These are phyloP conservation scores for Erythrocercus mccallii DNA, from an alignment of 2,113 vertebrate genomes.

Conservation along the genomic window DNA sequence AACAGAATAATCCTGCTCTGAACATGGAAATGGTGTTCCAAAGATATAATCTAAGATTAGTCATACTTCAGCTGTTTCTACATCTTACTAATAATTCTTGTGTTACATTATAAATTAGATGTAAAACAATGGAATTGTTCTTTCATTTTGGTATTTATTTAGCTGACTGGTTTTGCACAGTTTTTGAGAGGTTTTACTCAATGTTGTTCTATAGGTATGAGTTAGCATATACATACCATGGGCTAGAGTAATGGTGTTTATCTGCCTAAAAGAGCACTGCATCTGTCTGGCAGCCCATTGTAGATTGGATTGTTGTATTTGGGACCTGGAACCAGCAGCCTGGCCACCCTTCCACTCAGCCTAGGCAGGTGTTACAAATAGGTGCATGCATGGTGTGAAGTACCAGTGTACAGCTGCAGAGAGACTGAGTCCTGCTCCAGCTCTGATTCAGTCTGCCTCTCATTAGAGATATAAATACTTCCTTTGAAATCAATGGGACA, in stretches of 20 bases:
- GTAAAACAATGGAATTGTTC: background rate
- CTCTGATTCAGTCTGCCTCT: background rate
- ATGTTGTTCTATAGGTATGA: accelerated
- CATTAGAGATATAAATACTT: background rate
- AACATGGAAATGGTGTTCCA: background rate
- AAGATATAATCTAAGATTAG: background rate
- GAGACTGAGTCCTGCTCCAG: background rate
- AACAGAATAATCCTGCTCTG: background rate
- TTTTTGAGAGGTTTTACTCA: background rate
- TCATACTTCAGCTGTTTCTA: background rate
- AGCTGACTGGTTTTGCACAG: background rate
- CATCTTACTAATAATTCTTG: background rate
- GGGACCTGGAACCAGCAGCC: background rate
- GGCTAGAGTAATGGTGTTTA: background rate
- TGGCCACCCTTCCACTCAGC: background rate
- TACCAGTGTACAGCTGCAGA: background rate
- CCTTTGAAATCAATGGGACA: background rate
- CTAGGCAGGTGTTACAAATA: background rate
- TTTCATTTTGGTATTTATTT: background rate
- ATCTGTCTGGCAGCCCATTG: background rate
- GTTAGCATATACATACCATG: background rate
- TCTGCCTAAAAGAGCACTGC: background rate
- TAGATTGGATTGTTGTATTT: background rate
- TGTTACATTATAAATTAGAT: background rate
- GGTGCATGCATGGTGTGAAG: accelerated